These are phyloP conservation scores for Eupithecia exiguata DNA, from an alignment of 2,888 invertebrate species.

Conservation along the genomic window DNA sequence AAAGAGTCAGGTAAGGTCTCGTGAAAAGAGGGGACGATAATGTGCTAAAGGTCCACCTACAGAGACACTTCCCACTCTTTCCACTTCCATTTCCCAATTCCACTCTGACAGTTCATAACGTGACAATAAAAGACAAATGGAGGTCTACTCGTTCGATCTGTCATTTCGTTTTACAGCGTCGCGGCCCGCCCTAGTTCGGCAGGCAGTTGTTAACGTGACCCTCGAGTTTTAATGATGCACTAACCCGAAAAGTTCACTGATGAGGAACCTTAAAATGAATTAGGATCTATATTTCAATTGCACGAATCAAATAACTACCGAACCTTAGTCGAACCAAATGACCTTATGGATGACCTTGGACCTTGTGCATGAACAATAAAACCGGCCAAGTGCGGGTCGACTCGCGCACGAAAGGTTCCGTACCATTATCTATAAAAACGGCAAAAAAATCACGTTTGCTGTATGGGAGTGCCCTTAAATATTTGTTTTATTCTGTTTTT, in stretches of 20 bases:
- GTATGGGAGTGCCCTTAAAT: too few relatives aligned
- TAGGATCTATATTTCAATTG: not conserved
- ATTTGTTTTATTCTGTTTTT: too few relatives aligned
- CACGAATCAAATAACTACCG: not conserved
- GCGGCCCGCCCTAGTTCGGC: constrained; percentile 13
- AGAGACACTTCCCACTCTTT: not conserved
- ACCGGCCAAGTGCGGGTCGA: too few relatives aligned
- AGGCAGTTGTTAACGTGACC: constrained; percentile 19
- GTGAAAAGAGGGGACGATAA: too few relatives aligned
- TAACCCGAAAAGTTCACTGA: constrained; percentile 3
- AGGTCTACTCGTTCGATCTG: constrained; percentile 23
- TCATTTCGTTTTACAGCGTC: constrained; percentile 28
- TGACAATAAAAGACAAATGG: constrained; percentile 10
- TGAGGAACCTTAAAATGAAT: not conserved
- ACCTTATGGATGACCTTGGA: too few relatives aligned
- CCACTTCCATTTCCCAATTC: not conserved
- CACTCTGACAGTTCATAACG: not conserved
- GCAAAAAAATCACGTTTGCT: too few relatives aligned
- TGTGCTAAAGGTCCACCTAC: too few relatives aligned
- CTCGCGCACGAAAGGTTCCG: too few relatives aligned
- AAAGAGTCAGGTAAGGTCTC: too few relatives aligned
- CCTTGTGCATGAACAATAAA: too few relatives aligned
- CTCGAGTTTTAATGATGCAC: constrained; percentile 12
- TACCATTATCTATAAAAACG: too few relatives aligned
- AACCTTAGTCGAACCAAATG: not conserved